Conservation (phyloP, 2,888 invertebrate species). For the Chrysina gloriosa region DNA sequence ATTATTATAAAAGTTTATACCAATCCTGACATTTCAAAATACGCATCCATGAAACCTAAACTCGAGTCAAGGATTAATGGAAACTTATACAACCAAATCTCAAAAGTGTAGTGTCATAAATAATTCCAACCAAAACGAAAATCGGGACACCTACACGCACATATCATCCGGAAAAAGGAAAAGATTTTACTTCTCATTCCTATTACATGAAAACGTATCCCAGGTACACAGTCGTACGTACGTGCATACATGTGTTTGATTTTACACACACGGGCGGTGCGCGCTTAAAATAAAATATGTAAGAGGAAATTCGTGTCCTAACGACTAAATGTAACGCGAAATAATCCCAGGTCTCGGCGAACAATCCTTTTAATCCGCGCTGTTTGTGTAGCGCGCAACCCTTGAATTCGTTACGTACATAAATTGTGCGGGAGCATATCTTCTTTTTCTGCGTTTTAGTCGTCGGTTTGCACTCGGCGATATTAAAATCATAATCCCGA, state of each 20-base stretch:
- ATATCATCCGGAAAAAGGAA: no score
- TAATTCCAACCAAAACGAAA: no score
- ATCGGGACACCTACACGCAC: no score
- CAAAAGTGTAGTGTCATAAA: no score
- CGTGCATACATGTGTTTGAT: background rate
- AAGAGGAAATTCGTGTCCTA: slow-evolving; percentile 12
- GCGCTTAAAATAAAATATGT: slow-evolving; percentile 22
- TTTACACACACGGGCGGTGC: background rate
- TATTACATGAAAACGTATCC: no score
- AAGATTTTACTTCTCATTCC: background rate
- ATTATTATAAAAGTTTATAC: no score
- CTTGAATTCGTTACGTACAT: slow-evolving; percentile 23
- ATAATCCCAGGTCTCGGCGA: slow-evolving; percentile 26
- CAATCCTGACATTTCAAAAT: no score
- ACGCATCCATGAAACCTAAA: no score
- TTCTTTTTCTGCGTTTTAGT: slow-evolving; percentile 13
- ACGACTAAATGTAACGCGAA: slow-evolving; percentile 26
- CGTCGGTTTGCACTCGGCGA: background rate
- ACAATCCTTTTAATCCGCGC: slow-evolving; percentile 25
- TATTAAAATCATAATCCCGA: slow-evolving; percentile 17
- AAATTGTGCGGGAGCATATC: slow-evolving; percentile 2
- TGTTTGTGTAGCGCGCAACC: slow-evolving; percentile 16
- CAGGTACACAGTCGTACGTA: no score
- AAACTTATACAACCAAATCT: no score
- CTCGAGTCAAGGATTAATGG: no score